These are phyloP conservation scores for Drosophila formosana DNA, from an alignment of 2,888 invertebrate genomes.

Conservation along the genomic window DNA sequence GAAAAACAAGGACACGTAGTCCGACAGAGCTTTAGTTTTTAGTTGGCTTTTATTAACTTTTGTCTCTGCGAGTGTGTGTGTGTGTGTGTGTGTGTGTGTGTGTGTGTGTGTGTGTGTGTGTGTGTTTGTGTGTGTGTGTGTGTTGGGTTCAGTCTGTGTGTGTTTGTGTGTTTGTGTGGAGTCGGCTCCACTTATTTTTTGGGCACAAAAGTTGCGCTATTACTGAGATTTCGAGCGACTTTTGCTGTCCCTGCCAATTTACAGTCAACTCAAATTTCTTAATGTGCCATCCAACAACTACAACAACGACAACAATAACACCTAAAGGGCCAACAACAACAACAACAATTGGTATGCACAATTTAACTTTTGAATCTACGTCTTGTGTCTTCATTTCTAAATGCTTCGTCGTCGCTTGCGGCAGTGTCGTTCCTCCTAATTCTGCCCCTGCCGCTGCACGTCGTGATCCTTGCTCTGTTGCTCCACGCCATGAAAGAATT, in stretches of 20 bases:
- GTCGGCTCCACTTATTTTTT: slow-evolving; percentile 69
- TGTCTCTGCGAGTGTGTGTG: slow-evolving; percentile 40
- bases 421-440: neutral
- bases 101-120: slow-evolving; percentile 7
- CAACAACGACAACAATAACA: neutral
- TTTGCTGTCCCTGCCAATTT: slow-evolving; percentile 61
- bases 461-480: no score
- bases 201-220: slow-evolving; percentile 74
- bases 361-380: slow-evolving; percentile 54
- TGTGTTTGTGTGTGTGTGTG: no score
- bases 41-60: slow-evolving; percentile 78
- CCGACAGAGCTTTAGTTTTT: slow-evolving; percentile 71
- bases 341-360: slow-evolving; percentile 40
- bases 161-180: slow-evolving; percentile 20
- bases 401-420: slow-evolving; percentile 19
- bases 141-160: no score
- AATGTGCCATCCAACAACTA: slow-evolving; percentile 10
- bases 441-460: neutral
- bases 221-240: slow-evolving; percentile 71
- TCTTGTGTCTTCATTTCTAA: slow-evolving; percentile 17
- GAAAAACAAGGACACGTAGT: slow-evolving; percentile 69
- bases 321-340: slow-evolving; percentile 1
- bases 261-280: slow-evolving; percentile 61
- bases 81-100: slow-evolving; percentile 15
- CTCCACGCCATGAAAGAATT: slow-evolving; percentile 26